These are phyloP conservation scores for Tricholaema leucomelas DNA, from an alignment of 2,113 vertebrate genomes.

Conservation along the genomic window DNA sequence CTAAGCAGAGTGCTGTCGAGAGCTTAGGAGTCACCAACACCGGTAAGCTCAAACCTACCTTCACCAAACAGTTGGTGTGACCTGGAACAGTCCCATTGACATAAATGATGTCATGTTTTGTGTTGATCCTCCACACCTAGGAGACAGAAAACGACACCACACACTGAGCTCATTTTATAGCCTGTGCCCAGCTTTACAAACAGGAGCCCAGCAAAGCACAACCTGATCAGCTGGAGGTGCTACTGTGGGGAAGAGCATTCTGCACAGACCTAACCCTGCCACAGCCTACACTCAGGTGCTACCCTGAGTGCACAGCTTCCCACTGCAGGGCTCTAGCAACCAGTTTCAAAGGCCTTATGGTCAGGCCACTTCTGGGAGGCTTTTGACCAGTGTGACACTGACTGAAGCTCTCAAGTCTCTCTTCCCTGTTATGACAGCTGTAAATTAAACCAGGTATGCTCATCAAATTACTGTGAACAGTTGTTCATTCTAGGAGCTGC, in stretches of 20 bases:
- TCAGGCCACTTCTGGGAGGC: background rate
- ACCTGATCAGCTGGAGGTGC: background rate
- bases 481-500: background rate
- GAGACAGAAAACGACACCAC: background rate
- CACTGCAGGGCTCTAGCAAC: background rate
- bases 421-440: background rate
- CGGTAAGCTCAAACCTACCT: constrained; percentile 75
- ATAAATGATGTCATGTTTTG: constrained; percentile 89
- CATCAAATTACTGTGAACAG: background rate
- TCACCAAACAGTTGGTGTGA: constrained; percentile 91
- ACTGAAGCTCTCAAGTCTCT: background rate
- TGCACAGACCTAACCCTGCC: background rate
- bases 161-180: background rate
- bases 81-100: constrained; percentile 92
- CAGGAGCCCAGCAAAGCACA: background rate
- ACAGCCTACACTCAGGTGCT: background rate
- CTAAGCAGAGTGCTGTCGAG: background rate
- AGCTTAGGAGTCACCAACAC: background rate
- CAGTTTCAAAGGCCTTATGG: background rate
- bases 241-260: background rate
- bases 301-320: background rate
- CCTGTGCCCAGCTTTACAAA: background rate
- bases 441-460: background rate
- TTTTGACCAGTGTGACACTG: background rate
- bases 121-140: constrained; percentile 96